A percentile compares a stretch with the other conserved stretches of the same genome.
phyloP scores from a whole-genome alignment of 2,797 vertebrate species.

The Synaphobranchus kaupii region DNA sequence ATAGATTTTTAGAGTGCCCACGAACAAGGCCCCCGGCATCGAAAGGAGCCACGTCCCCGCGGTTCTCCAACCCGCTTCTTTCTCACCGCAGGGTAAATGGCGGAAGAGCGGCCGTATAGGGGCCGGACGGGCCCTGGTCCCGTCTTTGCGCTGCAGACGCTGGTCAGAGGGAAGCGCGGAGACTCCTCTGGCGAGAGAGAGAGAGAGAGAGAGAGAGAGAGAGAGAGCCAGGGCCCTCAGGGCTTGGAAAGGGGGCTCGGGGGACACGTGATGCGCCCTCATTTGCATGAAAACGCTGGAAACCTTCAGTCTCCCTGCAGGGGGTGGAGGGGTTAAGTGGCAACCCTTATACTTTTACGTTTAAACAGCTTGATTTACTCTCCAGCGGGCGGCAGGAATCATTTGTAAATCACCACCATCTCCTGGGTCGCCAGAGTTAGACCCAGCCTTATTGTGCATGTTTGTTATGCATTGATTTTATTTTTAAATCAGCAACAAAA shows the following conservation, averaged over 20 bases:
- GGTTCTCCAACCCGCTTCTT: not conserved
- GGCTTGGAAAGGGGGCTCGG: constrained; percentile 26
- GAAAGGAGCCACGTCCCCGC: not conserved
- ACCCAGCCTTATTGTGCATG: not conserved
- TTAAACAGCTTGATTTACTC: constrained; percentile 72
- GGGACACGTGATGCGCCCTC: constrained; percentile 50
- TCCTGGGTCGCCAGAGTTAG: constrained; percentile 39
- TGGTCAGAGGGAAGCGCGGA: not conserved
- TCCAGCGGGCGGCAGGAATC: constrained; percentile 64
- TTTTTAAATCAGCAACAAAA: constrained; percentile 9
- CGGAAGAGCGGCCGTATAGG: not conserved
- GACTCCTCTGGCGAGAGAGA: not conserved
- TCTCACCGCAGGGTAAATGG: not conserved
- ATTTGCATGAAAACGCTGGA: constrained; percentile 69
- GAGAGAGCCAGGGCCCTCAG: not conserved
- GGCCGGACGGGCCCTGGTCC: not conserved
- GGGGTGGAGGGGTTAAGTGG: constrained; percentile 67
- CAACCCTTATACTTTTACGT: constrained; percentile 54
- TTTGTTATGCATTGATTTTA: constrained; percentile 21
- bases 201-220: not conserved
- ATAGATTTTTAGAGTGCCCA: constrained; percentile 58
- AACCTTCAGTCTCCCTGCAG: constrained; percentile 55
- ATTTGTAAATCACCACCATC: constrained; percentile 66
- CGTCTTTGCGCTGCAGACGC: not conserved
- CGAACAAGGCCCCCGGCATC: not conserved